Evolutionary conservation across 2,888 invertebrate species (phyloP).

Genomic region (Villa cingulata): DNA sequence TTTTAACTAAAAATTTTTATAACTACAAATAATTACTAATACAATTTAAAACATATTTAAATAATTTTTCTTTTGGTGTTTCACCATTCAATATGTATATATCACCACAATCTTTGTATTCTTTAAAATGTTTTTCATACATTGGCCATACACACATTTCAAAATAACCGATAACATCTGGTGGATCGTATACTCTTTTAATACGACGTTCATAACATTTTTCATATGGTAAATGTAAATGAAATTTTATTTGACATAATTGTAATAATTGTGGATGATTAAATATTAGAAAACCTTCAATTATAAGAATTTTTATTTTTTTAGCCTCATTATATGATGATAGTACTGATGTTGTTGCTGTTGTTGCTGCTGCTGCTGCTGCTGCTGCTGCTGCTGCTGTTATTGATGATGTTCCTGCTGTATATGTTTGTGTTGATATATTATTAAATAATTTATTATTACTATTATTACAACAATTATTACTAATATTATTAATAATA

Average conservation of each 20-base stretch:
- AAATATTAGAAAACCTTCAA: conserved; percentile 66
- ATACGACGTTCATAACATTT: conserved; percentile 51
- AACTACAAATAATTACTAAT: conserved; percentile 8
- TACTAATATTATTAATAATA: too few relatives aligned
- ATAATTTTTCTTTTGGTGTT: conserved; percentile 27
- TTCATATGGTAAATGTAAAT: conserved; percentile 53
- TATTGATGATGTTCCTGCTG: conserved; percentile 13
- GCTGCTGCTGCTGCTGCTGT: conserved; percentile 12
- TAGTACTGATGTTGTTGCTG: conserved; percentile 14
- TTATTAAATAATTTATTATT: neutral
- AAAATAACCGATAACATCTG: conserved; percentile 80
- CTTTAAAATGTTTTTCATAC: conserved; percentile 46
- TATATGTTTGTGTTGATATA: conserved; percentile 7
- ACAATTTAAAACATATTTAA: conserved; percentile 12
- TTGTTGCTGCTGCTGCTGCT: conserved; percentile 14
- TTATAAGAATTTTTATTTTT: conserved; percentile 43
- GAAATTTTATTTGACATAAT: conserved; percentile 60
- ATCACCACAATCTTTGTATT: conserved; percentile 32
- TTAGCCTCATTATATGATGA: neutral
- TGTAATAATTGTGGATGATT: conserved; percentile 52
- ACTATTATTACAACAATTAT: too few relatives aligned
- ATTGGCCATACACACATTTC: conserved; percentile 85
- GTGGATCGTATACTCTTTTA: conserved; percentile 61
- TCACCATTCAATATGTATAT: conserved; percentile 33
- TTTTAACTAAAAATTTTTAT: too few relatives aligned